Evolutionary conservation across 2,113 vertebrate species (phyloP), one percentile per base, ranked within the genome.

Genomic region (Cichladusa arquata): DNA sequence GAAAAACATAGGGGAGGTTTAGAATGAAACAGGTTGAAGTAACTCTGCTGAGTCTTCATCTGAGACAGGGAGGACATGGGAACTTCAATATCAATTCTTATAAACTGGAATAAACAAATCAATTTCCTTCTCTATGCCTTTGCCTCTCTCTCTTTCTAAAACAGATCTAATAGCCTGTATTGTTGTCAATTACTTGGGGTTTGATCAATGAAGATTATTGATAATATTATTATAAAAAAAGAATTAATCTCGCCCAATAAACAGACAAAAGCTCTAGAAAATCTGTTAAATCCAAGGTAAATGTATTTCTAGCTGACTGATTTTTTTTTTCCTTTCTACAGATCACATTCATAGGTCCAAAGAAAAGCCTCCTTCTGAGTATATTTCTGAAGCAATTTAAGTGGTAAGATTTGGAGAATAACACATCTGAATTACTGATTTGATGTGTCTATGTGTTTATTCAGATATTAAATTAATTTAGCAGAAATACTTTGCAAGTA

Each of bases 371-470:
- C 65, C 99, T 99, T 86, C 80, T 99, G 93, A 99, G 98, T 94
- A 99, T 99, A 97, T 98, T 99, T 93, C 98, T 99, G 61, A 99
- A 99, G 97, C 99, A 99, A 82, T 99, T 99, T 91, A 99, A 97
- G 94, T 99, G 99, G 99, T 99, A 96, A 98, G 98, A 54, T 60
- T 74, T 54, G 20, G 28, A 74, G 19, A 70, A 1, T 56, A 72
- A 9, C 6, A 60, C 7, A 60, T 53, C 17, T 69, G 42, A 88
- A 71, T 78, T 67, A 56, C 10, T 66, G 64, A 76, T 57, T 56
- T 93, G 58, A 66, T 73, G 5, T 53, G 8, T 40, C 12, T 47
- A 3, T 42, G 19, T 24, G 9, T 62, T 86, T 61, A 25, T 62
- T 78, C 47, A 67, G 58, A 42, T 6, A 20, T 31, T 51, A 71